Evolutionary conservation across 2,797 vertebrate species (phyloP).

Genomic region (Florisuga fusca): DNA sequence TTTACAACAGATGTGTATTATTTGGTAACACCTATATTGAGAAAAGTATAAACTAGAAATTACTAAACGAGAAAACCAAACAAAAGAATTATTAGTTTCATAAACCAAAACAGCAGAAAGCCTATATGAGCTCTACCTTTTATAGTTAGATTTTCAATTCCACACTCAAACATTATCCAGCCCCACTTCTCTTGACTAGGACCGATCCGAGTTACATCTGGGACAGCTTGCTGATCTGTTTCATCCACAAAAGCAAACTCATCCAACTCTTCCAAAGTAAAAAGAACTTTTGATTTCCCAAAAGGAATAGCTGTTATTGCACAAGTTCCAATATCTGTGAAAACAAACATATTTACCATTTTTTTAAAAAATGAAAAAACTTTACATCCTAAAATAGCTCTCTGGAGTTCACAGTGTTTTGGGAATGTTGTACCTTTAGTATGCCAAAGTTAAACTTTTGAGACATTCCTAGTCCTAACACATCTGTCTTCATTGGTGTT

Average conservation of each 20-base stretch:
- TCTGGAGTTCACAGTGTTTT: not conserved
- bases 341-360: conserved; percentile 12
- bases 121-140: conserved; percentile 85
- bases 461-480: not conserved
- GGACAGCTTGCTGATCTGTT: conserved; percentile 84
- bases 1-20: not conserved
- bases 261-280: conserved; percentile 95
- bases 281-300: conserved; percentile 98
- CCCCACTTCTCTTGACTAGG: conserved; percentile 95
- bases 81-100: not conserved
- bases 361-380: not conserved
- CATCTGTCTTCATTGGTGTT: rapidly evolving
- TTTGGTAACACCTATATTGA: not conserved
- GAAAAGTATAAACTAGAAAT: not conserved
- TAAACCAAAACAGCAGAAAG: not conserved
- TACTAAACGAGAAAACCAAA: not conserved
- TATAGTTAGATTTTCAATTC: conserved; percentile 96
- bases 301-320: conserved; percentile 98
- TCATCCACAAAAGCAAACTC: conserved; percentile 95
- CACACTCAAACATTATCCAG: conserved; percentile 99
- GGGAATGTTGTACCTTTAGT: not conserved
- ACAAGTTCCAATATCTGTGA: conserved; percentile 91
- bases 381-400: not conserved
- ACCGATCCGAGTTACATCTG: conserved; percentile 84
- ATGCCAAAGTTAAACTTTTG: not conserved